Evolutionary conservation across 1,140 invertebrate species (phyloP).

Genomic region (Camponotus floridanus): DNA sequence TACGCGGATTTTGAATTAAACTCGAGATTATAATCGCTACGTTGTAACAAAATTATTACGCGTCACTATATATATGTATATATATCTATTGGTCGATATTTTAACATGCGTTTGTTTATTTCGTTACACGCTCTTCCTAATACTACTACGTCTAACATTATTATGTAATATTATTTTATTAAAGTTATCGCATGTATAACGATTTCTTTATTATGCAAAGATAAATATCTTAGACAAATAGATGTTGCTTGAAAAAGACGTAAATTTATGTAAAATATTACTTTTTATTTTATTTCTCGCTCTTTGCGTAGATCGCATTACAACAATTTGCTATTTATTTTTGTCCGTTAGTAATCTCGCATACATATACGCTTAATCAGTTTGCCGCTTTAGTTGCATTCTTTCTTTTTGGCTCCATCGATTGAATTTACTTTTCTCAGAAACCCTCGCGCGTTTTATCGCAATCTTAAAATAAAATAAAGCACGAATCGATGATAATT

Average conservation of each 20-base stretch:
- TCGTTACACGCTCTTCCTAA: background rate
- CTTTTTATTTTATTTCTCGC: background rate
- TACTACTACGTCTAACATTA: background rate
- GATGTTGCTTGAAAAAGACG: background rate
- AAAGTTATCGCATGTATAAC: too few relatives aligned
- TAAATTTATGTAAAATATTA: background rate
- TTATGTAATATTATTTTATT: background rate
- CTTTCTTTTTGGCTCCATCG: background rate
- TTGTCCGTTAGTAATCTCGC: background rate
- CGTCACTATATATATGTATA: too few relatives aligned
- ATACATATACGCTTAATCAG: slow-evolving; percentile 6
- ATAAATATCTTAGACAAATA: background rate
- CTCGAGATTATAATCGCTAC: background rate
- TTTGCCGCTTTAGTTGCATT: background rate
- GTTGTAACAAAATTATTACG: too few relatives aligned
- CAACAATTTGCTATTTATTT: slow-evolving; percentile 18
- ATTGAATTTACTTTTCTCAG: background rate
- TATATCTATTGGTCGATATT: too few relatives aligned
- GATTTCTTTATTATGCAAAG: too few relatives aligned
- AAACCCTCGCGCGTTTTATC: slow-evolving; percentile 3
- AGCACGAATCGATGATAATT: slow-evolving; percentile 54
- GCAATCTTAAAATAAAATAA: slow-evolving; percentile 46
- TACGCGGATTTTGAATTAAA: background rate
- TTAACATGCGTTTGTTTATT: too few relatives aligned
- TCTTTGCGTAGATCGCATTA: background rate